phyloP scores from a whole-genome alignment of 2,113 vertebrate genomes.

The Mormoops blainvillei region DNA sequence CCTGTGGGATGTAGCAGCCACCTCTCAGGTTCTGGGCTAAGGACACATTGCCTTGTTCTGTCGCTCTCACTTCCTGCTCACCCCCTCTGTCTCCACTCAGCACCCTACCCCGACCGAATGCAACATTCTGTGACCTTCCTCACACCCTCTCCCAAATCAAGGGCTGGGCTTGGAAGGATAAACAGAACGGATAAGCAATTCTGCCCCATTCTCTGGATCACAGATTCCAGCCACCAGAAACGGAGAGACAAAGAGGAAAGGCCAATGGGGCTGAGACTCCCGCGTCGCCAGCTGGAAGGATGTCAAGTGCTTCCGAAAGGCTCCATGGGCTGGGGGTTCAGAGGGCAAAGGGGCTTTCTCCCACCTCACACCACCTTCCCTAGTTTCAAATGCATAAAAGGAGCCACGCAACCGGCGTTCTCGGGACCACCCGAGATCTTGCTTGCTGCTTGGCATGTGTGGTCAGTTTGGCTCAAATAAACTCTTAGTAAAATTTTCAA shows the following conservation, averaged over 20 bases:
- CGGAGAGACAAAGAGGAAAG: neutral
- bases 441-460: neutral
- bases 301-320: neutral
- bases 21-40: neutral
- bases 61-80: neutral
- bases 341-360: neutral
- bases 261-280: neutral
- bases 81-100: neutral
- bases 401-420: neutral
- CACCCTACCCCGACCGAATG: neutral
- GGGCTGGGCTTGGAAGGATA: neutral
- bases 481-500: neutral
- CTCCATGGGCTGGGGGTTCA: neutral
- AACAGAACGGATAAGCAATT: neutral
- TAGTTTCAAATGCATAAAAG: neutral
- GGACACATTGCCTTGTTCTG: neutral
- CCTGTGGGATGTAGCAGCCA: neutral
- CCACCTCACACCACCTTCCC: neutral
- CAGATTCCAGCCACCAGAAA: neutral
- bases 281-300: neutral
- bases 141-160: neutral
- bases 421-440: neutral
- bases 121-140: neutral
- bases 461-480: neutral
- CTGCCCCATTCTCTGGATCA: neutral